phyloP scores from a whole-genome alignment of 1,140 invertebrate genomes.

The Drosophila ercepeae region DNA sequence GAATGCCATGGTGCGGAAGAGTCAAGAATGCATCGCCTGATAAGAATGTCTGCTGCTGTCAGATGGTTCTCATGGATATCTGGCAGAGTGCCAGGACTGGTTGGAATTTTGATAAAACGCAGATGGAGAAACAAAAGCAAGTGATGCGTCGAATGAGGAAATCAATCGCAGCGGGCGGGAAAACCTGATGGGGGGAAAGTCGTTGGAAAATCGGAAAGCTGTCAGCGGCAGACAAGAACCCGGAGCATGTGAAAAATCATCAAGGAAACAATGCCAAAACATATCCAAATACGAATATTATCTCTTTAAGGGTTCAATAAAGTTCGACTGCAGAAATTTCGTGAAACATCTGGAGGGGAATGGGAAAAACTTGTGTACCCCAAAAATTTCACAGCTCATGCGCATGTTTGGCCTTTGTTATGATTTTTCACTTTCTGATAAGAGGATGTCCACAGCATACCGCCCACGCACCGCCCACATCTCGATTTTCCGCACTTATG shows the following conservation, averaged over 20 bases:
- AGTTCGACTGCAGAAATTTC: slow-evolving; percentile 21
- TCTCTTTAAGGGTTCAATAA: slow-evolving; percentile 11
- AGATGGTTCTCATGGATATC: slow-evolving; percentile 20
- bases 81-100: slow-evolving; percentile 25
- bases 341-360: background rate
- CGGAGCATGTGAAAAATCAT: slow-evolving; percentile 29
- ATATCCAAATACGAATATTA: too few relatives aligned
- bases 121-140: slow-evolving; percentile 3
- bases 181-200: too few relatives aligned
- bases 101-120: slow-evolving; percentile 52
- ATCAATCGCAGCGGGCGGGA: slow-evolving; percentile 36
- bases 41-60: slow-evolving; percentile 37
- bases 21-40: slow-evolving; percentile 5
- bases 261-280: background rate
- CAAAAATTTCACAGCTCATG: slow-evolving; percentile 39
- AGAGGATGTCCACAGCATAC: slow-evolving; percentile 23
- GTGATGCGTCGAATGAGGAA: slow-evolving; percentile 30
- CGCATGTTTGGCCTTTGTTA: slow-evolving; percentile 52
- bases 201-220: too few relatives aligned
- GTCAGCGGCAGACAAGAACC: slow-evolving; percentile 16
- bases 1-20: too few relatives aligned
- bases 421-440: slow-evolving; percentile 48
- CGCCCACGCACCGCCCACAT: background rate
- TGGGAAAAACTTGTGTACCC: slow-evolving; percentile 8
- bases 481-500: slow-evolving; percentile 41